A percentile compares a stretch with the other conserved stretches of the same genome.
These are phyloP conservation scores for Tetramorium simillimum DNA, from an alignment of 1,140 invertebrate species.

Conservation along the genomic window DNA sequence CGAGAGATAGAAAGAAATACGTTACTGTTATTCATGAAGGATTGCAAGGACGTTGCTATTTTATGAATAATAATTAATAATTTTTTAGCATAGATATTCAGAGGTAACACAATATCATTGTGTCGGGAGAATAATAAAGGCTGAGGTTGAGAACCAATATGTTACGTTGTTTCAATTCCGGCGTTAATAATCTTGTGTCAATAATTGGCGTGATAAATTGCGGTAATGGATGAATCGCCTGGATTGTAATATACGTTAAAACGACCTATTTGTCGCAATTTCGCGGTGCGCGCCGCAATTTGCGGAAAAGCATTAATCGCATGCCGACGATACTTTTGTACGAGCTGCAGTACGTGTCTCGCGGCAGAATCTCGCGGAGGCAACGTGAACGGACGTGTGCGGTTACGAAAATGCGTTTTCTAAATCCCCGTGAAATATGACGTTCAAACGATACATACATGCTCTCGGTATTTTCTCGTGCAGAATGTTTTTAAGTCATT, in stretches of 20 bases:
- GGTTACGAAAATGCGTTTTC: conserved; percentile 29
- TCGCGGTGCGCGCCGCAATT: conserved; percentile 38
- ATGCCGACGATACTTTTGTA: conserved; percentile 27
- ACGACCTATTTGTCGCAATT: conserved; percentile 49
- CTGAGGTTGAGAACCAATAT: conserved; percentile 23
- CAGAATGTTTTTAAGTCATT: conserved; percentile 40
- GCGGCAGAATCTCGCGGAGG: not conserved
- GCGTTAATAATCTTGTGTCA: conserved; percentile 50
- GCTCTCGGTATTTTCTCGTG: conserved; percentile 7
- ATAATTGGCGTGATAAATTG: conserved; percentile 57
- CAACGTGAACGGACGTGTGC: not conserved
- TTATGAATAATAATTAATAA: not conserved
- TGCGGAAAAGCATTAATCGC: conserved; percentile 48
- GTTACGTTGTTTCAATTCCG: conserved; percentile 44
- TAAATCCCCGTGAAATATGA: conserved; percentile 51
- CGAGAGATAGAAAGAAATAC: not conserved
- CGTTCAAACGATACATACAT: conserved; percentile 14
- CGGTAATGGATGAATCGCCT: conserved; percentile 48
- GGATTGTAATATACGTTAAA: conserved; percentile 45
- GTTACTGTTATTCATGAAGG: not conserved
- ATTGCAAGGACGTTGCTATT: not conserved
- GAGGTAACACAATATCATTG: not conserved
- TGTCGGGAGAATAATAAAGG: not conserved
- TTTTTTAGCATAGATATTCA: not conserved
- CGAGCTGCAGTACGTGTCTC: not conserved